Conservation (phyloP, 2,797 vertebrate species). For the Cichlasoma orientale region DNA sequence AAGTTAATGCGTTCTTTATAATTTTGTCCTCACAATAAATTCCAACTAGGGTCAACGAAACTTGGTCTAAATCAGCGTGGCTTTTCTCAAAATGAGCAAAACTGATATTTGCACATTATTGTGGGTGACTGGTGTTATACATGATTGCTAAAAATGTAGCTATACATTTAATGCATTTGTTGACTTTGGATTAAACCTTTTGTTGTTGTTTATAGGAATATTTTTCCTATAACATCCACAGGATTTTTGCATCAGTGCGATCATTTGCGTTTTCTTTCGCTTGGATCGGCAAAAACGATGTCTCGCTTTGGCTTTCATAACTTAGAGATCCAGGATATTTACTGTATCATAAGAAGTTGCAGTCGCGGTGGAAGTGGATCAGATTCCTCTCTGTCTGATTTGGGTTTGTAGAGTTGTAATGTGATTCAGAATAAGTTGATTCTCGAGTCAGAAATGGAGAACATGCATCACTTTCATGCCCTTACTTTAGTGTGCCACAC, state of each 20-base stretch:
- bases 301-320: not conserved
- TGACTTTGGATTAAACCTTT: not conserved
- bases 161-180: not conserved
- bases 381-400: not conserved
- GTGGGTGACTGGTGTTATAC: fast-evolving
- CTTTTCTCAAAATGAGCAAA: not conserved
- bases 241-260: not conserved
- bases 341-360: not conserved
- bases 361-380: not conserved
- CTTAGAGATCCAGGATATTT: not conserved
- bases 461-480: fast-evolving
- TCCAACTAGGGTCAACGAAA: not conserved
- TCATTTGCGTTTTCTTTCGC: not conserved
- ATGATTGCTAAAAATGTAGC: not conserved
- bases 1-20: not conserved
- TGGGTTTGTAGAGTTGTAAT: not conserved
- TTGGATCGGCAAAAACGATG: fast-evolving
- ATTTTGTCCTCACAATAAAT: not conserved
- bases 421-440: not conserved
- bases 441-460: not conserved
- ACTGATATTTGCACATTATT: not conserved
- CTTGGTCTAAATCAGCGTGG: not conserved
- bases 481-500: not conserved
- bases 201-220: not conserved
- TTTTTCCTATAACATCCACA: not conserved